Percentiles rank a stretch among this genome's conserved stretches.
phyloP scores from a whole-genome alignment of 2,113 vertebrate species.

The Pavo muticus region DNA sequence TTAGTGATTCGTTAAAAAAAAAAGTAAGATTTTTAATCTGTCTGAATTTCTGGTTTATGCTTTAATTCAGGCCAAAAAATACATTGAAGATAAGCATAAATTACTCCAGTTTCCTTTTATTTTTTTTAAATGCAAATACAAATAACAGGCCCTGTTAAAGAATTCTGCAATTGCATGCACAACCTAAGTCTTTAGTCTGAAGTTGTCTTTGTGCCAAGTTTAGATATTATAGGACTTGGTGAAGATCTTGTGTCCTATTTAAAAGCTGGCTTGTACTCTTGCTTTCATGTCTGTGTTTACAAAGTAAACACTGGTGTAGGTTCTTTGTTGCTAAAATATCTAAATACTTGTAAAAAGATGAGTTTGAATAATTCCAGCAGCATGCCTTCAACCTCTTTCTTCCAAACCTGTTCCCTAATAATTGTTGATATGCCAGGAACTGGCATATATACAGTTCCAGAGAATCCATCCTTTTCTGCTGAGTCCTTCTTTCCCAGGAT shows the following conservation, averaged over 20 bases:
- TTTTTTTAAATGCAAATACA: not conserved
- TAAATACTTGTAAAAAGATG: not conserved
- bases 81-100: not conserved
- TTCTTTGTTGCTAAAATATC: not conserved
- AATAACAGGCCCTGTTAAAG: not conserved
- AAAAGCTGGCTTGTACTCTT: not conserved
- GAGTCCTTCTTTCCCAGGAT: not conserved
- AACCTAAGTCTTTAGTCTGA: not conserved
- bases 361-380: not conserved
- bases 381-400: not conserved
- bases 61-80: not conserved
- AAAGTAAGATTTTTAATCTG: not conserved
- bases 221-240: not conserved
- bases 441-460: not conserved
- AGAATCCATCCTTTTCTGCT: not conserved
- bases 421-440: not conserved
- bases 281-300: not conserved
- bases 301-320: not conserved
- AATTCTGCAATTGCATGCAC: not conserved
- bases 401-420: not conserved
- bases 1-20: not conserved
- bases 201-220: not conserved
- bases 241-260: not conserved
- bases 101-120: not conserved
- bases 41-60: not conserved